A percentile compares a stretch with the other conserved stretches of the same genome.
These are phyloP conservation scores for Drosophila triauraria DNA, from an alignment of 1,140 invertebrate species.

Conservation along the genomic window DNA sequence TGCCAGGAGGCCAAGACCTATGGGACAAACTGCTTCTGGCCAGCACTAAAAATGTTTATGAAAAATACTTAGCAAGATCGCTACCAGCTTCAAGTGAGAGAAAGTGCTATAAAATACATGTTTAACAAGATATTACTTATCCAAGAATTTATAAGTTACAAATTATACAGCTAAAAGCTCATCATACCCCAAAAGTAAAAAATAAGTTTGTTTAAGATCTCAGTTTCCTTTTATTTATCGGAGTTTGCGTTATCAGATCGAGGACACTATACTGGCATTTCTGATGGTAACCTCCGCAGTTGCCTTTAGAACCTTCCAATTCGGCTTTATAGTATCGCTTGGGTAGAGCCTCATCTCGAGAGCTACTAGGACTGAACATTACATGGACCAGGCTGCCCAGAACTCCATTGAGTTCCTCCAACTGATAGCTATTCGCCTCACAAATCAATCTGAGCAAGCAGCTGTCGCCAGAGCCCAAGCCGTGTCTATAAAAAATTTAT, in stretches of 20 bases:
- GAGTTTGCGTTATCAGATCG: constrained; percentile 64
- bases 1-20: constrained; percentile 56
- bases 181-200: too few relatives aligned
- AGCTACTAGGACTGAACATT: constrained; percentile 86
- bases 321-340: constrained; percentile 87
- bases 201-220: not conserved
- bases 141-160: too few relatives aligned
- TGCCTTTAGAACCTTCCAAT: constrained; percentile 64
- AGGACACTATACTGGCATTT: constrained; percentile 71
- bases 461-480: constrained; percentile 56
- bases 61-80: constrained; percentile 48
- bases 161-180: too few relatives aligned
- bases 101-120: not conserved
- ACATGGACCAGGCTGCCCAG: constrained; percentile 74
- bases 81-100: not conserved
- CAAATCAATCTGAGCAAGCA: constrained; percentile 79
- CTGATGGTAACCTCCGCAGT: constrained; percentile 74
- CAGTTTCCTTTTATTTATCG: constrained; percentile 24
- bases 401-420: constrained; percentile 70
- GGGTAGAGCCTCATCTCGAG: constrained; percentile 86
- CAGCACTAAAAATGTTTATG: constrained; percentile 70
- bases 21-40: constrained; percentile 56
- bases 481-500: constrained; percentile 43
- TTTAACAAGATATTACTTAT: not conserved
- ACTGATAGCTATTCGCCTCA: constrained; percentile 62